Evolutionary conservation across 1,140 invertebrate genomes (phyloP), one percentile per base, ranked within the genome.

Genomic region (Hycleus cichorii): DNA sequence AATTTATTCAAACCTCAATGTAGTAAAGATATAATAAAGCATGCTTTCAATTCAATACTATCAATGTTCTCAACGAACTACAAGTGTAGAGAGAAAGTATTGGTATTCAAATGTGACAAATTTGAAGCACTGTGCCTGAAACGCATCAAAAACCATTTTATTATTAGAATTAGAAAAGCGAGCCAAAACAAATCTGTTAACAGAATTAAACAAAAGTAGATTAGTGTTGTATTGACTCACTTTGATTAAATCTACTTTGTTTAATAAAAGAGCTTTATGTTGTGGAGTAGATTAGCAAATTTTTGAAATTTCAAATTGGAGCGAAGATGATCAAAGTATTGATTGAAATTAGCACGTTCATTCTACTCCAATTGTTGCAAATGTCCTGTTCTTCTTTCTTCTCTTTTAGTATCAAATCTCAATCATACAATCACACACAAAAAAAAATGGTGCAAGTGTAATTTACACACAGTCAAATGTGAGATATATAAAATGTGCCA

Each of bases 41-140:
- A 53, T 53, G 51, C 51, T 32, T 45, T 43, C 44, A 43, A 39
- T 26, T n/a, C 42, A 32, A 53, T 25, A 53, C 51, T 53, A 53
- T 53, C 12, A 43, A 32, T 53, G 32, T 45, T 53, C 51, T 45
- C 45, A 53, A 32, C 42, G 51, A 45, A 45, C 55, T 51, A 49
- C 57, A 38, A 58, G 57, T 58, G 54, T 57, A 50, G 70, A 73
- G 63, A 64, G 78, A 73, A 64, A 64, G 78, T 81, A 82, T 82
- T 83, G 81, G 81, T 83, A 83, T 83, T 83, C 81, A 83, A 83
- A 82, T 83, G 81, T 79, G 75, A 32, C 32, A 32, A 32, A 32
- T 32, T 32, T 32, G 32, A 32, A 32, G 32, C 32, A 32, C 32
- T 32, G 32, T 32, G 32, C 32, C 32, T 32, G 32, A 32, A 32